A percentile compares a stretch with the other conserved stretches of the same genome.
These are phyloP conservation scores for Peucedramus taeniatus DNA, from an alignment of 2,113 vertebrate genomes.

Conservation along the genomic window DNA sequence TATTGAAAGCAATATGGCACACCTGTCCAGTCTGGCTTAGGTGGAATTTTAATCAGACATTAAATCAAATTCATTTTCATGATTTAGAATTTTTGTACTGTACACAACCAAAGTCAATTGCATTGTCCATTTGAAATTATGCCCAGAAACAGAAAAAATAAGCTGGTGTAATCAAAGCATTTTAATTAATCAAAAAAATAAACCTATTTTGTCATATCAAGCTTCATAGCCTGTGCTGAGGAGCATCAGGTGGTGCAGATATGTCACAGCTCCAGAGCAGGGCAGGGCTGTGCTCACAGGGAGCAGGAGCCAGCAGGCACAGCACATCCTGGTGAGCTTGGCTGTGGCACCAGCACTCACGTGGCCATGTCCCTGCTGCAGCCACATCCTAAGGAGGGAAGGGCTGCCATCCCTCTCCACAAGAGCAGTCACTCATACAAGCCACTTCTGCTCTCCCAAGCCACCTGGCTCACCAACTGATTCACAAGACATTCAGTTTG, in stretches of 20 bases:
- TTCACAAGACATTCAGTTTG: background rate
- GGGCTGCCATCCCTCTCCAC: background rate
- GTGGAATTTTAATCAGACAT: background rate
- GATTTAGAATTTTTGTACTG: background rate
- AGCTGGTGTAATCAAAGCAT: background rate
- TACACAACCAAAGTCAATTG: conserved; percentile 4
- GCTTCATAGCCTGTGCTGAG: background rate
- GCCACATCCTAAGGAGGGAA: background rate
- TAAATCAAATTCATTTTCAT: background rate
- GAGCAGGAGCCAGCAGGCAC: background rate
- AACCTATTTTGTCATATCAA: background rate
- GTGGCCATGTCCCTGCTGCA: background rate
- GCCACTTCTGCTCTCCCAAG: background rate
- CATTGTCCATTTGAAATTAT: background rate
- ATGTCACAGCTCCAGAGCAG: fast-evolving
- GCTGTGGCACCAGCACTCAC: fast-evolving
- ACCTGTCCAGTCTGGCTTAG: background rate
- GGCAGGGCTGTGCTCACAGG: background rate
- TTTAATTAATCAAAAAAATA: background rate
- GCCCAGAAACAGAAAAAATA: background rate
- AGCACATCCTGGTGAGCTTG: background rate
- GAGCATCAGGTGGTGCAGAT: background rate
- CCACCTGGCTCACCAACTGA: background rate
- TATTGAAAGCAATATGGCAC: background rate
- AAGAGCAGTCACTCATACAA: background rate